These are phyloP conservation scores for Bellardia bayeri DNA, from an alignment of 2,888 invertebrate genomes.

Conservation along the genomic window DNA sequence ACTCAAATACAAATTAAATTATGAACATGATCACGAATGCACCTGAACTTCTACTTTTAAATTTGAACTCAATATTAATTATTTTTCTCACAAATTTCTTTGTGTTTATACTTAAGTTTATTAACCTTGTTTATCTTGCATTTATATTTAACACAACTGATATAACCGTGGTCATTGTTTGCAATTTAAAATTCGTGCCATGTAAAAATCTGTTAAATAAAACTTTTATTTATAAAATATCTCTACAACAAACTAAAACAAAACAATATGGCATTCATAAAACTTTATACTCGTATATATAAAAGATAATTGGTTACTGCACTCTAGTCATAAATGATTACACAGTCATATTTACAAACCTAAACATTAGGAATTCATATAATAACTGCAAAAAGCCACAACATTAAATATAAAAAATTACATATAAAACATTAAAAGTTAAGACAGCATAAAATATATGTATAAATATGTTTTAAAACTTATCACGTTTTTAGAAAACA, in stretches of 20 bases:
- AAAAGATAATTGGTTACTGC: background rate
- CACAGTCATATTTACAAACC: constrained; percentile 31
- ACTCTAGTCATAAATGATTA: background rate
- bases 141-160: background rate
- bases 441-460: constrained; percentile 41
- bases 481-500: constrained; percentile 53
- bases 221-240: constrained; percentile 28
- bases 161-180: constrained; percentile 33
- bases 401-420: constrained; percentile 14
- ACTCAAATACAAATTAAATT: too few relatives aligned
- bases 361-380: constrained; percentile 63
- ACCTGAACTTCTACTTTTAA: too few relatives aligned
- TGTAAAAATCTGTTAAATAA: constrained; percentile 33
- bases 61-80: too few relatives aligned
- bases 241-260: background rate
- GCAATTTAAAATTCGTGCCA: constrained; percentile 54
- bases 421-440: constrained; percentile 19
- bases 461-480: background rate
- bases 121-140: background rate
- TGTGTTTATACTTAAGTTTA: background rate
- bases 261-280: constrained; percentile 24
- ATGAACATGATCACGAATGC: too few relatives aligned
- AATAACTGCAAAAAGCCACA: constrained; percentile 33
- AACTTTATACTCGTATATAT: background rate
- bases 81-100: background rate